Base-by-base conservation (phyloP, 2,888 invertebrate genomes). In the Xylota sylvarum region DNA sequence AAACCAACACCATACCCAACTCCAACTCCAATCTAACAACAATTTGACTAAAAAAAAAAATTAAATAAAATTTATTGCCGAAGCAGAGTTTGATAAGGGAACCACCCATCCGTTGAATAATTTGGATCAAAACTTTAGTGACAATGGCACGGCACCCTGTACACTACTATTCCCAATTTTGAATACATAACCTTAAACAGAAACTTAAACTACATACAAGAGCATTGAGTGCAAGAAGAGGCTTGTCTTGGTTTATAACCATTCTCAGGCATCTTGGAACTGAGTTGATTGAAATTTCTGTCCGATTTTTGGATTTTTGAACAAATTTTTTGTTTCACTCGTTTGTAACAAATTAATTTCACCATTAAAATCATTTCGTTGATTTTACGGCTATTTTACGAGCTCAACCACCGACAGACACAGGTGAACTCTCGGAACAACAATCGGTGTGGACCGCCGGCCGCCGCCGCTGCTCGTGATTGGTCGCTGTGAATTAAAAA, bases 341-440 rank as follows among this genome's bases (percentile, higher is more conserved):
- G 60, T 70, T 82, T 72, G 48, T 70, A 72, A 65, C 48, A 65
- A 74, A 46, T 77, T 77, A 65, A 72, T 60, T 83, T 83, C 52
- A 58, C 64, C 70, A 82, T 82, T 76, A 83, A 83, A 72, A 50
- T 64, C 17, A 10, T 60, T n/a, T 67, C 60, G 58, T 67, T 17
- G 76, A 58, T 32, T 77, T 77, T 67, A 77, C 46, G 58, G 27
- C 14, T 27, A 58, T 78, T 83, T 83, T 83, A 83, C 50, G 82
- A 77, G 70, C 77, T 76, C 74, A 65, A 62, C 35, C 23, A n/a
- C n/a, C 35, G 37, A 35, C 35, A 17, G 19, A 46, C 37, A 37
- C 74, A 81, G 62, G 81, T 70, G 46, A 52, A 14, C 19, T 5
- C 4, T 4, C 55, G 5, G n/a, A n/a, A n/a, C n/a, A n/a, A 14